A percentile compares a stretch with the other conserved stretches of the same genome.
Conservation (phyloP, 2,888 invertebrate species). For the Priocnemis perturbator region DNA sequence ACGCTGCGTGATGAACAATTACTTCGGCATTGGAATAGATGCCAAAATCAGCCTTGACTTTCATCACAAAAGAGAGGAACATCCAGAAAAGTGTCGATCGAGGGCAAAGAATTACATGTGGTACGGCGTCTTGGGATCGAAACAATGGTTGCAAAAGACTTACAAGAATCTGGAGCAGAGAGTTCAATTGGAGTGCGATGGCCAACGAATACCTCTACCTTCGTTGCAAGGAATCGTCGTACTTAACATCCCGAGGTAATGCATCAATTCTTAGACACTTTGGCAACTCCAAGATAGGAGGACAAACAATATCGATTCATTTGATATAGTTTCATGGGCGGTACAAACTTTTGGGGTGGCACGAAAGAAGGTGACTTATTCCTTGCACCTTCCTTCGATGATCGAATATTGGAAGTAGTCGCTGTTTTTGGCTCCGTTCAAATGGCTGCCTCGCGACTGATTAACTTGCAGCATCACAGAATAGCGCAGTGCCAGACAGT, state of each 20-base stretch:
- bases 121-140: conserved; percentile 89
- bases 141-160: conserved; percentile 90
- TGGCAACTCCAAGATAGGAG: not conserved
- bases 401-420: conserved; percentile 96
- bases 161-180: conserved; percentile 97
- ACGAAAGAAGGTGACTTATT: conserved; percentile 94
- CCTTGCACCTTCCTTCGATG: conserved; percentile 95
- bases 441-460: conserved; percentile 96
- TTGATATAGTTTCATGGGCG: conserved; percentile 93
- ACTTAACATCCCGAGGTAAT: conserved; percentile 92
- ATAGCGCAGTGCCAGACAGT: conserved; percentile 98
- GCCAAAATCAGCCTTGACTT: conserved; percentile 98
- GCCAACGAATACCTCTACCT: conserved; percentile 95
- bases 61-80: conserved; percentile 97
- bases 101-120: conserved; percentile 97
- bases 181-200: conserved; percentile 97
- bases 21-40: conserved; percentile 98
- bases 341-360: conserved; percentile 99
- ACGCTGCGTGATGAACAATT: conserved; percentile 98
- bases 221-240: conserved; percentile 98
- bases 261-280: too few species aligned
- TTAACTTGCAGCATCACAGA: conserved; percentile 96
- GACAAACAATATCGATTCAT: conserved; percentile 13
- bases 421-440: conserved; percentile 98
- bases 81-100: conserved; percentile 96